Percentiles rank a stretch among this genome's conserved stretches.
phyloP scores from a whole-genome alignment of 2,113 vertebrate genomes.

The Pygoscelis antarcticus region DNA sequence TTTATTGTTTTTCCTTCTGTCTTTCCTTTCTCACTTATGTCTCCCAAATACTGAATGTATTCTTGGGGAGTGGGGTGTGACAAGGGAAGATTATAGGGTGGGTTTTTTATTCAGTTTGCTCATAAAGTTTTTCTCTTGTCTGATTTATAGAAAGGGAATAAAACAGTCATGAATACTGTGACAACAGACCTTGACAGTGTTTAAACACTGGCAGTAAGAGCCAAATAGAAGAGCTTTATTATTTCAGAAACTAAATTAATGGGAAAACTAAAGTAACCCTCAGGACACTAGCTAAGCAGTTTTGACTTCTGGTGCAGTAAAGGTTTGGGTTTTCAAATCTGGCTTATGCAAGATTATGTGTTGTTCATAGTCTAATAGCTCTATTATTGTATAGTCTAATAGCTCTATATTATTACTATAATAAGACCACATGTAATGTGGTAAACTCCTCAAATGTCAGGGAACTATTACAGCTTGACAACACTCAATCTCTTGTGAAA shows the following conservation, averaged over 20 bases:
- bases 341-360: neutral
- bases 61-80: rapidly evolving
- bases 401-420: neutral
- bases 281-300: neutral
- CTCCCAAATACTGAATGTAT: neutral
- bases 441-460: neutral
- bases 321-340: neutral
- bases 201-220: neutral
- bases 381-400: neutral
- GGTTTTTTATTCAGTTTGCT: neutral
- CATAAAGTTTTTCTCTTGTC: neutral
- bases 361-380: neutral
- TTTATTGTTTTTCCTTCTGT: neutral
- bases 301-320: neutral
- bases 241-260: neutral
- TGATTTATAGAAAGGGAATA: neutral
- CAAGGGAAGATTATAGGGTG: rapidly evolving
- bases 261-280: neutral
- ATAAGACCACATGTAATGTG: neutral
- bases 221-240: neutral
- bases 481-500: neutral
- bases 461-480: neutral
- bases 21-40: neutral
- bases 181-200: neutral
- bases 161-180: neutral